phyloP scores from a whole-genome alignment of 2,888 invertebrate genomes.

The Agonopterix heracliana region DNA sequence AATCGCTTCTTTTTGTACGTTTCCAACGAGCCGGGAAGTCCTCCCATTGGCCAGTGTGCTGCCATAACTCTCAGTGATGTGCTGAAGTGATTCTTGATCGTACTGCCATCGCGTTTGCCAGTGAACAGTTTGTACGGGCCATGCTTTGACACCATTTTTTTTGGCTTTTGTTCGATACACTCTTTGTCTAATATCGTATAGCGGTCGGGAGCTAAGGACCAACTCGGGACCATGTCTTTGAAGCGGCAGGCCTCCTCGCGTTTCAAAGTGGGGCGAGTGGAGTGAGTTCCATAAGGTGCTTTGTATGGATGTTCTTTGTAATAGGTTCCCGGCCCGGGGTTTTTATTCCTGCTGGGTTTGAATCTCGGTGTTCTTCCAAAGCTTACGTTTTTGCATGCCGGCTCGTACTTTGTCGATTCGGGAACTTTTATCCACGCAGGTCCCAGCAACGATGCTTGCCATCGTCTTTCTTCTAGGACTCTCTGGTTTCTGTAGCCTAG shows the following conservation, averaged over 20 bases:
- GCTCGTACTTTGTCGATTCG: conserved; percentile 25
- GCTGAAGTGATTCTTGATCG: conserved; percentile 73
- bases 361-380: conserved; percentile 50
- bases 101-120: conserved; percentile 61
- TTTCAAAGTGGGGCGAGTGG: conserved; percentile 44
- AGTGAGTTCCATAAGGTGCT: conserved; percentile 50
- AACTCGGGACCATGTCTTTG: conserved; percentile 36
- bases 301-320: conserved; percentile 43
- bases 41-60: conserved; percentile 52
- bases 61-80: conserved; percentile 36
- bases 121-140: conserved; percentile 68
- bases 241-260: conserved; percentile 56
- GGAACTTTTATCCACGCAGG: conserved; percentile 51
- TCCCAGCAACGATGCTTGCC: conserved; percentile 43
- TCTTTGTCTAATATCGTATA: conserved; percentile 53
- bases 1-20: conserved; percentile 45
- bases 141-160: conserved; percentile 48
- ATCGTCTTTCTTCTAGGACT: conserved; percentile 36
- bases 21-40: conserved; percentile 42
- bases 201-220: conserved; percentile 58
- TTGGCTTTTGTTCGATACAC: conserved; percentile 47
- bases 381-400: conserved; percentile 46
- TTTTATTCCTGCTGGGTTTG: conserved; percentile 20
- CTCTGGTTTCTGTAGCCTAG: conserved; percentile 60
- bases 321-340: conserved; percentile 57